Evolutionary conservation across 2,888 invertebrate genomes (phyloP).

Genomic region (Meghimatium bilineatum): DNA sequence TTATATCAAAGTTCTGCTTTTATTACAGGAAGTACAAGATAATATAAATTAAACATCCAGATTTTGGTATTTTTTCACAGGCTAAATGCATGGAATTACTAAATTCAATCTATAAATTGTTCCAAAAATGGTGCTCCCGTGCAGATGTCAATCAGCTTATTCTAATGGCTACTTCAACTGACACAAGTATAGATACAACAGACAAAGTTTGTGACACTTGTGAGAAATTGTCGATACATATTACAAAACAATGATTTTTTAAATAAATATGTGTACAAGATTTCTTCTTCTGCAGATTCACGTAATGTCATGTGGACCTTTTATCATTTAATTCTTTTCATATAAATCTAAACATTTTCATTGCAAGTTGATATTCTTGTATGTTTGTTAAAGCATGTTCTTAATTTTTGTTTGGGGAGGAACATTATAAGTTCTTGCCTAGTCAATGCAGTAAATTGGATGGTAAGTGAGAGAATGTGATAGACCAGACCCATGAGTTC

Average conservation of each 20-base stretch:
- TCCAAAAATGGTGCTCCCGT: slow-evolving; percentile 23
- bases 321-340: no score
- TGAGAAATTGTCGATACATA: slow-evolving; percentile 2
- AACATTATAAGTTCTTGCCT: not conserved
- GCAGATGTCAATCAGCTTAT: slow-evolving; percentile 13
- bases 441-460: not conserved
- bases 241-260: not conserved
- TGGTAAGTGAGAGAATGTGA: not conserved
- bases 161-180: slow-evolving; percentile 29
- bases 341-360: no score
- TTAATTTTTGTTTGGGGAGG: no score
- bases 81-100: not conserved
- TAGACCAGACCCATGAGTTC: slow-evolving; percentile 3
- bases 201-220: not conserved
- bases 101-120: not conserved
- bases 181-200: not conserved
- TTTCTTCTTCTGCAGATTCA: no score
- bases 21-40: slow-evolving; percentile 12
- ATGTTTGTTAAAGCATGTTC: no score
- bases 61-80: not conserved
- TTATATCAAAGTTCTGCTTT: slow-evolving; percentile 11
- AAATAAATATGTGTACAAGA: slow-evolving; percentile 19
- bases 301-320: no score
- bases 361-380: no score
- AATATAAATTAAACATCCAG: not conserved